Evolutionary conservation across 2,888 invertebrate species (phyloP), one percentile per base, ranked within the genome.

Genomic region (Tetragnatha montana): DNA sequence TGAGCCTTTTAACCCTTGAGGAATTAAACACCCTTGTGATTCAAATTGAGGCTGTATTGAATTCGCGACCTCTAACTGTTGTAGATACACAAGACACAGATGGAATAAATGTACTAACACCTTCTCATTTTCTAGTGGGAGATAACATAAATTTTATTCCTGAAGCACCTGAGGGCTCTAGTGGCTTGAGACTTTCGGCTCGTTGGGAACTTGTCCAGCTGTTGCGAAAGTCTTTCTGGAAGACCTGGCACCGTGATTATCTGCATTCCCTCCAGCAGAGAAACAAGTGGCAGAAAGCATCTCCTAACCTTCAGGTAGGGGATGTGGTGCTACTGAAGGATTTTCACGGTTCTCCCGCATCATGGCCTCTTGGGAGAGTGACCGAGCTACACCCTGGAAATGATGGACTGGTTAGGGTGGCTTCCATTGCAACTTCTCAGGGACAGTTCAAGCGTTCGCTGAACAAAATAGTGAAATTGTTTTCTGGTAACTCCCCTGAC

Each of bases 11-110:
- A n/a, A 71, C 22, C 10, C 19, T 71, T 17, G 71, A 71, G n/a
- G 71, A 71, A 71, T n/a, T 8, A 71, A 71, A 8, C 4, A 12
- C 19, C 4, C 22, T 71, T 10, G 10, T 71, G 19, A 71, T 19
- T 17, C 0, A n/a, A 71, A 71, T 71, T 71, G 71, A 71, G 19
- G 71, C 71, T n/a, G n/a, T 71, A n/a, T n/a, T 71, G 19, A 71
- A 71, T 17, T 71, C 71, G n/a, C 12, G 22, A 17, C 71, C 71
- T 71, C 10, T 71, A n/a, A 71, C 71, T 17, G 17, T n/a, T 17
- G 71, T 71, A 8, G n/a, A n/a, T 71, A n/a, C 2, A 21, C 10
- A n/a, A 4, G 71, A 71, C 19, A 71, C 4, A n/a, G 22, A n/a
- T 71, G 8, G 6, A 10, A 4, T 71, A 71, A 19, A 71, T 71